Evolutionary conservation across 2,113 vertebrate species (phyloP).

Genomic region (Chitala chitala): DNA sequence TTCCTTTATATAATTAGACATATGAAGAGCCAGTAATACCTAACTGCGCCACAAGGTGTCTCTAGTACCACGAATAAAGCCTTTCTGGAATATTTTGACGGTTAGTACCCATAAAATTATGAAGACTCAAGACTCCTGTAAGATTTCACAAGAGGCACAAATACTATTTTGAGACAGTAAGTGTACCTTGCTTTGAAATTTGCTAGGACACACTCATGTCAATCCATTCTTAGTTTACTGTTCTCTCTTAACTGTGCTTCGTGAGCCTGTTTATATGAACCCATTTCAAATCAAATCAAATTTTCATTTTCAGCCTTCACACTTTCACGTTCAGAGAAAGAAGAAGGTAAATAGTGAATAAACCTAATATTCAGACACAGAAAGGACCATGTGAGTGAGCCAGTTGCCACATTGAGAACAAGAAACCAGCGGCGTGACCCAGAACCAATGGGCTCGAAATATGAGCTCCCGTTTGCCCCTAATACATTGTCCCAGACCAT

Average conservation of each 20-base stretch:
- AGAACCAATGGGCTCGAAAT: slow-evolving; percentile 22
- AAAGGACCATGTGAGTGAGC: slow-evolving; percentile 18
- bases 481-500: neutral
- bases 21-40: slow-evolving; percentile 31
- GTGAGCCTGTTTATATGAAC: neutral
- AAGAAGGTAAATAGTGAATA: slow-evolving; percentile 1
- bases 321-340: neutral
- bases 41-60: slow-evolving; percentile 52
- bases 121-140: neutral
- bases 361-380: neutral
- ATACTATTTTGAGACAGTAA: neutral
- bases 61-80: slow-evolving; percentile 39
- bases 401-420: slow-evolving; percentile 24
- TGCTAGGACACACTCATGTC: neutral
- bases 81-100: neutral
- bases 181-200: neutral
- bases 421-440: slow-evolving; percentile 19
- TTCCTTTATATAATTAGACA: neutral
- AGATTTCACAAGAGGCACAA: slow-evolving; percentile 2
- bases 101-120: neutral
- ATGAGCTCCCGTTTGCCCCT: neutral
- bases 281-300: no score
- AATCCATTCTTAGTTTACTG: neutral
- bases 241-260: neutral
- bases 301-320: neutral